These are phyloP conservation scores for Drosophila merina DNA, from an alignment of 2,888 invertebrate genomes.

Conservation along the genomic window DNA sequence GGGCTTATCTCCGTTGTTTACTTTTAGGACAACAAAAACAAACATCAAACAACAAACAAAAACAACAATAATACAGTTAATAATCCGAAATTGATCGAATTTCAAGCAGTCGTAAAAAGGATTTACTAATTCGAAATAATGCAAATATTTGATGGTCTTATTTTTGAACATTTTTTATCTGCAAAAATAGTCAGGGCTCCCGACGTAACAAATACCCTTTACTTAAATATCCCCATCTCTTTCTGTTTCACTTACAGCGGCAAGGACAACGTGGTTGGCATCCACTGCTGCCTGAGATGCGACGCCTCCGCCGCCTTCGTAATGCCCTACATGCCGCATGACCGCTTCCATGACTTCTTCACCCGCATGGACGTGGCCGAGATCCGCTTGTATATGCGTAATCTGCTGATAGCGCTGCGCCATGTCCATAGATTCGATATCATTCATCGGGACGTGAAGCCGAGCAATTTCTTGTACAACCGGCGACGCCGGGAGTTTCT, in stretches of 20 bases:
- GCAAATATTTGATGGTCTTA: neutral
- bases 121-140: neutral
- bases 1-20: constrained; percentile 7
- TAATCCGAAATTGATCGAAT: neutral
- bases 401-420: constrained; percentile 90
- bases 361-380: constrained; percentile 89
- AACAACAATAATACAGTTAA: neutral
- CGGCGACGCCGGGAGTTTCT: constrained; percentile 89
- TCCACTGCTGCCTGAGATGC: constrained; percentile 90
- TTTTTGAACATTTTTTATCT: constrained; percentile 1
- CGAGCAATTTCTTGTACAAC: constrained; percentile 95
- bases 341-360: constrained; percentile 91
- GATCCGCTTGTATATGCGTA: constrained; percentile 91
- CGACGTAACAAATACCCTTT: neutral
- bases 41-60: neutral
- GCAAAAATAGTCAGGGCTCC: neutral
- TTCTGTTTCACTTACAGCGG: constrained; percentile 85
- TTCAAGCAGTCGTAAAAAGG: neutral
- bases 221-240: neutral
- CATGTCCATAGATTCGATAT: constrained; percentile 93
- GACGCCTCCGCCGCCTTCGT: constrained; percentile 93
- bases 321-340: constrained; percentile 95
- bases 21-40: constrained; percentile 1
- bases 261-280: constrained; percentile 91
- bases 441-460: constrained; percentile 96